Evolutionary conservation across 2,113 vertebrate genomes (phyloP).

Genomic region (Formicarius rufipectus): DNA sequence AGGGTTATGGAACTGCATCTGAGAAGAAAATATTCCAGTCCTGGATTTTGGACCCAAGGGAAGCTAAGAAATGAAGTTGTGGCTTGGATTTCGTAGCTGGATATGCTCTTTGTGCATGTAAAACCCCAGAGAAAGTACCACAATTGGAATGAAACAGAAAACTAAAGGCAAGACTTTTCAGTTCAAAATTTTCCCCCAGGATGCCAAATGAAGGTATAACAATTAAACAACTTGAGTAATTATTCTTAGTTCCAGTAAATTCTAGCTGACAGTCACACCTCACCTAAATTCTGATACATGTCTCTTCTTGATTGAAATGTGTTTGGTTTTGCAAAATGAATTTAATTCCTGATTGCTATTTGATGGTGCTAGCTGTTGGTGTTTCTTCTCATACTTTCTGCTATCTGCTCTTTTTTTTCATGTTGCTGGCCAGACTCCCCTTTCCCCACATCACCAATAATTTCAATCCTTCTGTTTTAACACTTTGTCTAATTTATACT

Average conservation of each 20-base stretch:
- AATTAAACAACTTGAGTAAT: background rate
- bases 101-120: background rate
- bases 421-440: background rate
- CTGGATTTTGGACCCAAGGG: background rate
- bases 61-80: background rate
- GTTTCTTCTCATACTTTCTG: background rate
- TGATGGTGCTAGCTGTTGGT: background rate
- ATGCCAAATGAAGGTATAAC: background rate
- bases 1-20: background rate
- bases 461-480: background rate
- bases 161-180: background rate
- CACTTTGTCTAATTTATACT: background rate
- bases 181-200: background rate
- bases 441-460: accelerated
- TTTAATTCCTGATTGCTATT: background rate
- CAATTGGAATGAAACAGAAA: background rate
- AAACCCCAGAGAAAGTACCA: background rate
- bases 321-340: background rate
- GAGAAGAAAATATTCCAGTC: background rate
- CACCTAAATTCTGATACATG: background rate
- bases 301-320: background rate
- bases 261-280: background rate
- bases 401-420: background rate
- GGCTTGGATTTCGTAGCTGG: background rate
- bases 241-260: background rate